Evolutionary conservation across 1,140 invertebrate genomes (phyloP), one percentile per base, ranked within the genome.

Genomic region (Zaprionus lachaisei): DNA sequence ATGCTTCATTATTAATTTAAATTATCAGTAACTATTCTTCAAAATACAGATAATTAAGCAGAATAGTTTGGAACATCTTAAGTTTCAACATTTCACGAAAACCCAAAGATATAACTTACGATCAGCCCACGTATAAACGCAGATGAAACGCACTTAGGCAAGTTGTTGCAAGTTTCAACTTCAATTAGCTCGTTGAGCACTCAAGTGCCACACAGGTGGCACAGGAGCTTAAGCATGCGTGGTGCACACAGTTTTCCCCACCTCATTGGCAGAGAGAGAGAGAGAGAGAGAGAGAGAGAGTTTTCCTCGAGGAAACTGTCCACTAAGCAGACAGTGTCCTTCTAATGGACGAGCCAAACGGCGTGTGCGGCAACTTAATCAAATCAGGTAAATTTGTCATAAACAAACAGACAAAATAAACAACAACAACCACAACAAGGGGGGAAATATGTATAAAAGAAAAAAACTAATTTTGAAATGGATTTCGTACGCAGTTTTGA

Each of bases 301-400:
- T 7, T 41, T 41, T 41, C 38, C 38, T 41, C 15, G 15, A 63
- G 34, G 70, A 66, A 79, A 74, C 75, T 69, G 70, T 60, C 44
- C 57, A 64, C 64, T 70, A 84, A 71, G 44, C 47, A 12, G 47
- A 77, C 58, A 69, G 79, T 67, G 51, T 67, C 17, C 37, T 49
- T 20, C 24, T 60, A 49, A 72, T 72, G 63, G 49, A 60, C 47
- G 28, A 64, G 47, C 17, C 57, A 65, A 24, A 51, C 47, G 15
- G 62, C 51, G 62, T 77, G 70, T 77, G 70, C 51, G 55, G 49
- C 72, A 90, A 80, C 84, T 81, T 92, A 92, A 92, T 92, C 85
- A 92, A 87, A 92, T 91, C 90, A 92, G 85, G 85, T 92, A 92
- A 91, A 91, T 91, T 84, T 92, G 83, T 87, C 91, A 92, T 92